Conservation (phyloP, 2,113 vertebrate species). For the Sturnus vulgaris region DNA sequence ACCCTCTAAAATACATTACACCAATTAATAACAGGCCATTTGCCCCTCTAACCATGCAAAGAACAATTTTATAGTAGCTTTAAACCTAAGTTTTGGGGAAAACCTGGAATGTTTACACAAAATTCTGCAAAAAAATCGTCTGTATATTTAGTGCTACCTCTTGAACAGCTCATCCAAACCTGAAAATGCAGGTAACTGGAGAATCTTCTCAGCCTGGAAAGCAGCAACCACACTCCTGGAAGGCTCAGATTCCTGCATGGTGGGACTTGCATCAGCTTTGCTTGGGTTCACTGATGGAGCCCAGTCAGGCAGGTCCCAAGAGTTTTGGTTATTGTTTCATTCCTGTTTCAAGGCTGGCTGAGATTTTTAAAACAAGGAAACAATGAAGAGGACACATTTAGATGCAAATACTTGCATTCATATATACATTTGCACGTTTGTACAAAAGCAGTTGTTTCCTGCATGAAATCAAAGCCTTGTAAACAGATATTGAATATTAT, state of each 20-base stretch:
- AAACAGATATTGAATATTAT: neutral
- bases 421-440: neutral
- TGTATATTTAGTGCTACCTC: neutral
- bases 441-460: neutral
- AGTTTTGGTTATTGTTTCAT: neutral
- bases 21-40: neutral
- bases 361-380: neutral
- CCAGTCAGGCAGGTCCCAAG: neutral
- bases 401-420: neutral
- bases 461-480: neutral
- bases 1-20: neutral
- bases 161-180: neutral
- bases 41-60: neutral
- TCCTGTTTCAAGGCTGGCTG: neutral
- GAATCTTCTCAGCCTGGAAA: neutral
- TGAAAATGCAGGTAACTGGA: neutral
- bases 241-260: neutral
- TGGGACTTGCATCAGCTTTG: neutral
- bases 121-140: neutral
- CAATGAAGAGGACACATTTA: neutral
- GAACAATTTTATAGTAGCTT: neutral
- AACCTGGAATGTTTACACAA: neutral
- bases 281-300: neutral
- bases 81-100: neutral
- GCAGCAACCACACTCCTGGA: neutral